Conservation (phyloP, 2,113 vertebrate species). For the Xiphophorus maculatus region DNA sequence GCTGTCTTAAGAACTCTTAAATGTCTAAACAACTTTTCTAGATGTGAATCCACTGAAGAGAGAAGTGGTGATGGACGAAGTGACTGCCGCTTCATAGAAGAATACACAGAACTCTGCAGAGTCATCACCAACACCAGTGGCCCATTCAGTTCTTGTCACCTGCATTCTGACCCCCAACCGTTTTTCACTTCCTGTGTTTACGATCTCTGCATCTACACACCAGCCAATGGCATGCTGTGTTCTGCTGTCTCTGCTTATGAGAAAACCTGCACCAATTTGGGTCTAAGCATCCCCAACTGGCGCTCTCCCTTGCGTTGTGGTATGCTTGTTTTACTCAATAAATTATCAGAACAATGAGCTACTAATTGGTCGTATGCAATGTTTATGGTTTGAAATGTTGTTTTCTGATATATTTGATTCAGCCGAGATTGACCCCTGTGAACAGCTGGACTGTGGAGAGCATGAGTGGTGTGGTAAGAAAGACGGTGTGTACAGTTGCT, state of each 20-base stretch:
- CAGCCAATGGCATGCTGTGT: constrained; percentile 63
- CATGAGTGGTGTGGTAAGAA: constrained; percentile 75
- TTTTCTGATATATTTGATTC: background rate
- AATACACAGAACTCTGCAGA: constrained; percentile 65
- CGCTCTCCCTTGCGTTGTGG: constrained; percentile 46
- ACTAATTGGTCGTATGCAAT: no score
- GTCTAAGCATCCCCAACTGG: constrained; percentile 57
- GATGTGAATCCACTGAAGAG: constrained; percentile 54
- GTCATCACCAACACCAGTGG: constrained; percentile 65
- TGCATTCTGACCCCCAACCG: constrained; percentile 28
- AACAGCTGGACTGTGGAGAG: constrained; percentile 61
- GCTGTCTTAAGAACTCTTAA: background rate
- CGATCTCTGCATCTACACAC: constrained; percentile 64
- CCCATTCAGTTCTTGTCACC: constrained; percentile 58
- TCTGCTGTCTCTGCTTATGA: constrained; percentile 64
- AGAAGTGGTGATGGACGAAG: background rate
- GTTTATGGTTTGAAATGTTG: background rate
- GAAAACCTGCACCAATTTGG: constrained; percentile 42
- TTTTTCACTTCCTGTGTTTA: constrained; percentile 62
- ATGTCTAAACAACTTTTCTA: constrained; percentile 2
- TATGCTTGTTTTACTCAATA: constrained; percentile 58
- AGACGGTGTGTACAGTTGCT: constrained; percentile 71
- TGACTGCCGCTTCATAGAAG: constrained; percentile 25
- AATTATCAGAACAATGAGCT: background rate
- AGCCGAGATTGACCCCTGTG: constrained; percentile 65